phyloP scores from a whole-genome alignment of 1,140 invertebrate species.

The Orussus abietinus region DNA sequence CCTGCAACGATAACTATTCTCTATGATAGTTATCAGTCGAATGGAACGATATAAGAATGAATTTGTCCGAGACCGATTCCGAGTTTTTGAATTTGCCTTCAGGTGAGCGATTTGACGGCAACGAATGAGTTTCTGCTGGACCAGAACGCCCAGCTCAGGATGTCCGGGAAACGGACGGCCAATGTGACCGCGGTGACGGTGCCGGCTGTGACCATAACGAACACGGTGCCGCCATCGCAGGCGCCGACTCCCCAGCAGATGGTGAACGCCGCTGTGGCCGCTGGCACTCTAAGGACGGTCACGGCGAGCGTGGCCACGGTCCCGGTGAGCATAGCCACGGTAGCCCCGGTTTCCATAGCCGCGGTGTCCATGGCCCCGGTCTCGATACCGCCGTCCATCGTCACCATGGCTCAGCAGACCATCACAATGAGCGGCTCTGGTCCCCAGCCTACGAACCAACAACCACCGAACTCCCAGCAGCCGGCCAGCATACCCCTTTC shows the following conservation, averaged over 20 bases:
- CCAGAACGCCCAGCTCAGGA: slow-evolving; percentile 73
- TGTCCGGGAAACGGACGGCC: slow-evolving; percentile 59
- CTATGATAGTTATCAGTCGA: no score
- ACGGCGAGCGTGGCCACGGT: slow-evolving; percentile 63
- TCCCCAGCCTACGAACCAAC: slow-evolving; percentile 45
- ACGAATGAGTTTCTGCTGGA: slow-evolving; percentile 79
- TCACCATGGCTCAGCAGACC: slow-evolving; percentile 58
- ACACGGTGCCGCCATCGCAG: slow-evolving; percentile 53
- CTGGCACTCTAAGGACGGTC: slow-evolving; percentile 57
- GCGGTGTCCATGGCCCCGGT: slow-evolving; percentile 59
- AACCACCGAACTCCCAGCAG: slow-evolving; percentile 44
- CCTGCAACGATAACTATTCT: no score
- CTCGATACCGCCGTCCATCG: slow-evolving; percentile 57
- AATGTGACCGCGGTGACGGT: slow-evolving; percentile 56
- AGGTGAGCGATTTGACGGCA: slow-evolving; percentile 67
- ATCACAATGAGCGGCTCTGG: slow-evolving; percentile 48
- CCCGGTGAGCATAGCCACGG: slow-evolving; percentile 61
- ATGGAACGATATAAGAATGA: no score
- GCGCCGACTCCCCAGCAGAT: slow-evolving; percentile 52
- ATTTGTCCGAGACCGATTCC: no score
- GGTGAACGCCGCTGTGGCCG: slow-evolving; percentile 48
- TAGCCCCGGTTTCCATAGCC: slow-evolving; percentile 56
- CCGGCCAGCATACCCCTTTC: slow-evolving; percentile 49
- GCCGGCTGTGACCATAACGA: slow-evolving; percentile 59
- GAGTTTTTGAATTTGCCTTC: no score